Conservation (phyloP, 1,140 invertebrate genomes). For the Achroia grisella region DNA sequence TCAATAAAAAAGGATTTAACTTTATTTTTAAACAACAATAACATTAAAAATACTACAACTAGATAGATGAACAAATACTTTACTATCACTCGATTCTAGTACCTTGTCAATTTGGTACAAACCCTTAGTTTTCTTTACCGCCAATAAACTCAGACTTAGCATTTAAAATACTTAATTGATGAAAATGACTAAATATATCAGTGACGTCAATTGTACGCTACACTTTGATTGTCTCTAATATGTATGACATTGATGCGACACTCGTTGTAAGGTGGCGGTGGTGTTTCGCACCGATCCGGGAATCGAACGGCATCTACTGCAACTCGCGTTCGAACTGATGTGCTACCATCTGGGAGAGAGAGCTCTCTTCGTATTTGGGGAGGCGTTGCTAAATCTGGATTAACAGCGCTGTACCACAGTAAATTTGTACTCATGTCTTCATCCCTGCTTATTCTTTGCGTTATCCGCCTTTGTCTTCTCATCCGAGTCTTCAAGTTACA, state of each 20-base stretch:
- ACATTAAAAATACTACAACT: too few relatives aligned
- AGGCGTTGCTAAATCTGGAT: constrained; percentile 56
- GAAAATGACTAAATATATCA: too few relatives aligned
- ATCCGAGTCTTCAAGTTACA: constrained; percentile 25
- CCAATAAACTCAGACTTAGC: too few relatives aligned
- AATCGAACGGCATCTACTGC: constrained; percentile 33
- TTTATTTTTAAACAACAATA: too few relatives aligned
- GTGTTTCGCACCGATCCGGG: constrained; percentile 41
- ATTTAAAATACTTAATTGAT: too few relatives aligned
- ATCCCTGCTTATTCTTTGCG: constrained; percentile 26
- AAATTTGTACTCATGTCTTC: constrained; percentile 52
- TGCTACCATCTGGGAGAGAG: constrained; percentile 36
- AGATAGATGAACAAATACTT: too few relatives aligned
- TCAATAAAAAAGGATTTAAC: too few relatives aligned
- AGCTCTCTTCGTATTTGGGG: constrained; percentile 44
- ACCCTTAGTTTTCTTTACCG: too few relatives aligned
- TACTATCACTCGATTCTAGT: too few relatives aligned
- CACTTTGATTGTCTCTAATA: too few relatives aligned
- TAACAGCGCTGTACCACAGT: constrained; percentile 48
- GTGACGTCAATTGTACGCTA: too few relatives aligned
- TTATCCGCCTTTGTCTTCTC: constrained; percentile 31
- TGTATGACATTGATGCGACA: constrained; percentile 29
- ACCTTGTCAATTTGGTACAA: too few relatives aligned
- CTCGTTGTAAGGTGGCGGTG: constrained; percentile 65
- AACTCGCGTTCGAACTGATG: constrained; percentile 17